A percentile compares a stretch with the other conserved stretches of the same genome.
Evolutionary conservation across 2,888 invertebrate species (phyloP).

Genomic region (Atrina japonica): DNA sequence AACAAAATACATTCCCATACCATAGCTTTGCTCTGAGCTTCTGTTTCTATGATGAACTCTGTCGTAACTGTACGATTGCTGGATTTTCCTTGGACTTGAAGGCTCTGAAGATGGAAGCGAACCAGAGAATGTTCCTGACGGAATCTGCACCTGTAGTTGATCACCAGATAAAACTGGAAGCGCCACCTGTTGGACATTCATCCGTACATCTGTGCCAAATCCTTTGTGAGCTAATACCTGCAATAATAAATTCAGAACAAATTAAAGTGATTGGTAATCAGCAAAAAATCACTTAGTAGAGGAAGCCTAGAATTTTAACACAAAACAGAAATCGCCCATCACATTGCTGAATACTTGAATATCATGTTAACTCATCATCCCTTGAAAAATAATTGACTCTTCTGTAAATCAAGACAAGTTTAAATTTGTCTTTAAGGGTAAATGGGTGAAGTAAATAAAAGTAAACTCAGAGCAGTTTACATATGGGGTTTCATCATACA

Average conservation of each 20-base stretch:
- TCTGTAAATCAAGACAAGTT: no score
- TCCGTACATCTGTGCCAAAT: conserved; percentile 77
- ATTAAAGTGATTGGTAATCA: no score
- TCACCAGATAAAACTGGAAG: conserved; percentile 38
- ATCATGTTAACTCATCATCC: no score
- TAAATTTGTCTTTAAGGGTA: no score
- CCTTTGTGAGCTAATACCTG: conserved; percentile 79
- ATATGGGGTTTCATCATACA: no score
- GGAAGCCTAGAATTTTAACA: no score
- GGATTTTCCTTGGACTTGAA: conserved; percentile 56
- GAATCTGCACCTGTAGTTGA: conserved; percentile 67
- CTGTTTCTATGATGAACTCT: neutral
- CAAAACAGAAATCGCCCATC: neutral
- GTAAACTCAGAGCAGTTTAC: no score
- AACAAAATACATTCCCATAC: neutral
- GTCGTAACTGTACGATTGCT: neutral
- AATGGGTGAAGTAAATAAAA: no score
- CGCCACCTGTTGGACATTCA: conserved; percentile 41
- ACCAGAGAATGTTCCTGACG: conserved; percentile 30
- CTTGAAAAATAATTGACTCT: no score
- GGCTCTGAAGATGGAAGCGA: conserved; percentile 67
- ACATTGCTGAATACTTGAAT: neutral
- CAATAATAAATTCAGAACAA: neutral
- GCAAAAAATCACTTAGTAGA: no score
- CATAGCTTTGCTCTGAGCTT: neutral